phyloP scores from a whole-genome alignment of 2,888 invertebrate genomes.

The Unio delphinus region DNA sequence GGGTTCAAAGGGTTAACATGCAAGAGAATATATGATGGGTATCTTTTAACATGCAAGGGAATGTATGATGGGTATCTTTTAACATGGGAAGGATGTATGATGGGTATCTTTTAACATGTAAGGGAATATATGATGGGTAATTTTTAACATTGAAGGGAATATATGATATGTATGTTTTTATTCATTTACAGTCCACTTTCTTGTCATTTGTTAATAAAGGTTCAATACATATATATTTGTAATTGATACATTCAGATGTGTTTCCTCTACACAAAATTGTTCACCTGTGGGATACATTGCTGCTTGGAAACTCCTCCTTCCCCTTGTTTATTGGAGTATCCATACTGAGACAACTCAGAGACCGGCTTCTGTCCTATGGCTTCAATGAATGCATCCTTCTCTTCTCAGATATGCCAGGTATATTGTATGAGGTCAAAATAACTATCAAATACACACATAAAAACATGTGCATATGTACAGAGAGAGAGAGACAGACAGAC shows the following conservation, averaged over 20 bases:
- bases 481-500: background rate
- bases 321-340: conserved; percentile 96
- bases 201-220: conserved; percentile 1
- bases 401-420: conserved; percentile 95
- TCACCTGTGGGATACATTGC: conserved; percentile 96
- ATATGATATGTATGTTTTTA: background rate
- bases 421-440: conserved; percentile 7
- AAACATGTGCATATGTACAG: background rate
- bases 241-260: conserved; percentile 81
- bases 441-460: background rate
- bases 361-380: conserved; percentile 81
- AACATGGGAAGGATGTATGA: too few relatives aligned
- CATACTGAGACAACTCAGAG: conserved; percentile 86
- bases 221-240: conserved; percentile 1
- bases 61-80: background rate
- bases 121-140: too few relatives aligned
- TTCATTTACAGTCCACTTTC: background rate
- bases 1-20: too few relatives aligned
- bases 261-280: conserved; percentile 98
- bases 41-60: too few relatives aligned
- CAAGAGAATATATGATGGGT: too few relatives aligned
- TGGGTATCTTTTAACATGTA: background rate
- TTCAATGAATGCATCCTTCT: conserved; percentile 98
- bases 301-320: conserved; percentile 92
- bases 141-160: too few relatives aligned